Evolutionary conservation across 2,113 vertebrate genomes (phyloP).

Genomic region (Crotalus horridus): DNA sequence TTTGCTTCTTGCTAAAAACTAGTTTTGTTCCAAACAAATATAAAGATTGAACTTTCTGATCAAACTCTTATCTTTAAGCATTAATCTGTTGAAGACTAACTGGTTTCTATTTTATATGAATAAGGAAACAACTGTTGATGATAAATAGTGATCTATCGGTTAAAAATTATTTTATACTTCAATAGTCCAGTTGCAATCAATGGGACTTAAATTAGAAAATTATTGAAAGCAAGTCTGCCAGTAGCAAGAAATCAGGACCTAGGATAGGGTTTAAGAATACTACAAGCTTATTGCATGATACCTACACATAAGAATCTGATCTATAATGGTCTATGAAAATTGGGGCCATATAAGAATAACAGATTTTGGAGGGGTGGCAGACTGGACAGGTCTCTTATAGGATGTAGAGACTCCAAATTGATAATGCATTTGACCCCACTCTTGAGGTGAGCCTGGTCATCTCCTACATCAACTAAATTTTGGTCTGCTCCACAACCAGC

Average conservation of each 20-base stretch:
- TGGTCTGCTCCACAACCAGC: background rate
- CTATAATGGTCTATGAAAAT: background rate
- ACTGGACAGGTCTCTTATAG: background rate
- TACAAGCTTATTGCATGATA: background rate
- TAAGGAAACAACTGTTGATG: background rate
- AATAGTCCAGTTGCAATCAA: background rate
- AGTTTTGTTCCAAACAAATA: background rate
- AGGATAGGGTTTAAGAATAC: background rate
- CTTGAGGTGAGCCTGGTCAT: too few species aligned
- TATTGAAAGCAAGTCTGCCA: background rate
- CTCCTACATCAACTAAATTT: too few species aligned
- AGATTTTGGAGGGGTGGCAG: background rate
- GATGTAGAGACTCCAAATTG: too few species aligned
- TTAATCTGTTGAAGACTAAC: background rate
- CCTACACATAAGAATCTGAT: background rate
- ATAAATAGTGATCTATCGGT: background rate
- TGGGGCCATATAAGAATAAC: background rate
- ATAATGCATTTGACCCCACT: too few species aligned
- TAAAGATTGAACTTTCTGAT: background rate
- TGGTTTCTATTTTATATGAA: background rate
- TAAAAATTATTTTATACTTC: background rate
- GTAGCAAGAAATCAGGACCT: background rate
- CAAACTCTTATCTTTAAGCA: background rate
- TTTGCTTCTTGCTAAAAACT: conserved; percentile 28
- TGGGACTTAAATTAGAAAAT: background rate